A percentile compares a stretch with the other conserved stretches of the same genome.
These are phyloP conservation scores for Fregetta grallaria DNA, from an alignment of 2,113 vertebrate genomes.

Conservation along the genomic window DNA sequence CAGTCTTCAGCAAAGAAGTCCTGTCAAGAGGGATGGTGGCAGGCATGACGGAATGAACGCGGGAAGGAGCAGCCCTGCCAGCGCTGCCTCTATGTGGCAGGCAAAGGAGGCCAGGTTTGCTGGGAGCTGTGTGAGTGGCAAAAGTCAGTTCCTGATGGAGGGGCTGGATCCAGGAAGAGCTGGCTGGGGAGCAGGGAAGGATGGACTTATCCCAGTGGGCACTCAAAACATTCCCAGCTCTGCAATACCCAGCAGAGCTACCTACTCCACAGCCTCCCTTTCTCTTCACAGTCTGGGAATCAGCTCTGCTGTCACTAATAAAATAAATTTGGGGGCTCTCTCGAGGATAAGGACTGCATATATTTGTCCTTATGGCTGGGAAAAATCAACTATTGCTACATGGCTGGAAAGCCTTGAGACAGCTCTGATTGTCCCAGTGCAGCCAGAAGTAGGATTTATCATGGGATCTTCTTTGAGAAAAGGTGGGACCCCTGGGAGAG, in stretches of 20 bases:
- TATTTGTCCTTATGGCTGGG: neutral
- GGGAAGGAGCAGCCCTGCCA: neutral
- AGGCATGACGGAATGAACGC: neutral
- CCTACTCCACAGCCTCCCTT: neutral
- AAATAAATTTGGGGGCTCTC: neutral
- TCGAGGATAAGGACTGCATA: neutral
- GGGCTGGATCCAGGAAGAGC: neutral
- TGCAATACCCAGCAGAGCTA: neutral
- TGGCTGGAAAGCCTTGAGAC: neutral
- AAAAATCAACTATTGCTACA: neutral
- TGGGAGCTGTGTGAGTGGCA: neutral
- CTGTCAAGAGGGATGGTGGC: neutral
- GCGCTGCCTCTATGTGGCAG: fast-evolving
- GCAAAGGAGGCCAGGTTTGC: neutral
- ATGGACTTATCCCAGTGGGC: neutral
- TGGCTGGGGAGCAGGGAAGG: neutral
- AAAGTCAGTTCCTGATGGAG: neutral
- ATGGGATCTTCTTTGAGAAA: neutral
- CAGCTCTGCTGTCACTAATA: neutral
- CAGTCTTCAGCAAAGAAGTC: neutral
- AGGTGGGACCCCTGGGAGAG: neutral
- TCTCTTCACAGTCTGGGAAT: neutral
- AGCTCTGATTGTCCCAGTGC: neutral
- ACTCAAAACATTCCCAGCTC: neutral
- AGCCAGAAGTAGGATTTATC: neutral